phyloP scores from a whole-genome alignment of 2,797 vertebrate species.

The Austrolebias charrua region DNA sequence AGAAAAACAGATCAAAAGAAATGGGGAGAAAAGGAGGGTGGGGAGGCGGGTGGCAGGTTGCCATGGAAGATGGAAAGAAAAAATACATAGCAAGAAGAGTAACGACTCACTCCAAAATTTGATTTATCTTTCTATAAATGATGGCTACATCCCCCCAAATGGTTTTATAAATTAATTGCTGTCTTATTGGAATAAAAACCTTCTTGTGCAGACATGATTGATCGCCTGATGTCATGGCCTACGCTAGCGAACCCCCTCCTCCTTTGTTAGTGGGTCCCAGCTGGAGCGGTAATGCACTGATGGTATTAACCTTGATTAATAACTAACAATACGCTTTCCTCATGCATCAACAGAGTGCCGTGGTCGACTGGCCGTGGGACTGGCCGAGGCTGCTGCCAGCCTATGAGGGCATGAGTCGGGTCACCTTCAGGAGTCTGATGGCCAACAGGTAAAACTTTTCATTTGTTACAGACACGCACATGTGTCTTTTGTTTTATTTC shows the following conservation, averaged over 20 bases:
- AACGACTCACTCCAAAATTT: constrained; percentile 85
- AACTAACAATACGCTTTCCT: constrained; percentile 88
- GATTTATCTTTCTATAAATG: constrained; percentile 96
- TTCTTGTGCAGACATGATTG: constrained; percentile 90
- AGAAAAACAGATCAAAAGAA: constrained; percentile 25
- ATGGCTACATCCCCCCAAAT: constrained; percentile 89
- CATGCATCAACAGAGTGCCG: constrained; percentile 91
- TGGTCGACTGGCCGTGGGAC: constrained; percentile 89
- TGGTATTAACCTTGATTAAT: constrained; percentile 97
- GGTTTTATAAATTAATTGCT: constrained; percentile 96
- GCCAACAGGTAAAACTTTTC: constrained; percentile 89
- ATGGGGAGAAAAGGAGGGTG: not conserved
- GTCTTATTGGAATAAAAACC: constrained; percentile 92
- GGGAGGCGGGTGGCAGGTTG: constrained; percentile 72
- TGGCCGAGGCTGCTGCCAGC: constrained; percentile 88
- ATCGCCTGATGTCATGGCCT: constrained; percentile 83
- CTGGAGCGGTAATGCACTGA: constrained; percentile 93
- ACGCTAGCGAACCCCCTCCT: constrained; percentile 79
- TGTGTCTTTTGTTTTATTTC: constrained; percentile 18
- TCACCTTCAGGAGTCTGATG: constrained; percentile 89
- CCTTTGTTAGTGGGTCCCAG: constrained; percentile 88
- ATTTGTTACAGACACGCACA: constrained; percentile 19
- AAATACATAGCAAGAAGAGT: constrained; percentile 81
- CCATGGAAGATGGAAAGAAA: constrained; percentile 70
- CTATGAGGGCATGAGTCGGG: constrained; percentile 83